phyloP scores from a whole-genome alignment of 2,888 invertebrate genomes.

The Eretmocerus hayati region DNA sequence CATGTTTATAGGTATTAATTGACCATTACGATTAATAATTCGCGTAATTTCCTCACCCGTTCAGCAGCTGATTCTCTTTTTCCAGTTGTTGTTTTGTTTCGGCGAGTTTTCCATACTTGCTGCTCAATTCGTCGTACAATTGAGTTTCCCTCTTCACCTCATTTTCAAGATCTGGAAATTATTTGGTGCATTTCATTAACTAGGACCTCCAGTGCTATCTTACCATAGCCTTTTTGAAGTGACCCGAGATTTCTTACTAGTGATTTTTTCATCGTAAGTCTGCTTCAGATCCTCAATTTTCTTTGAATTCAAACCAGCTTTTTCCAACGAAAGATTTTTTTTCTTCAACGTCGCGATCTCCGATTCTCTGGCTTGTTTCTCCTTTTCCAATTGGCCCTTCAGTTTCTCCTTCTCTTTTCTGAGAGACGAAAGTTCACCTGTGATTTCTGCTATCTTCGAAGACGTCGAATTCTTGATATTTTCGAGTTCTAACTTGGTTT shows the following conservation, averaged over 20 bases:
- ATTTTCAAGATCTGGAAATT: constrained; percentile 56
- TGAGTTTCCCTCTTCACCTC: constrained; percentile 62
- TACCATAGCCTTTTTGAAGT: neutral
- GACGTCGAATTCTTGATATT: constrained; percentile 44
- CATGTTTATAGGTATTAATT: neutral
- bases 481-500: constrained; percentile 54
- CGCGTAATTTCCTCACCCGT: constrained; percentile 50
- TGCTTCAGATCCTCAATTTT: constrained; percentile 61
- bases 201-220: too few species aligned
- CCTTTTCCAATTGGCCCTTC: constrained; percentile 63
- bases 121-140: constrained; percentile 72
- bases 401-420: constrained; percentile 58
- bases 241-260: constrained; percentile 53
- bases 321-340: constrained; percentile 62
- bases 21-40: neutral
- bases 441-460: constrained; percentile 49
- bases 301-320: constrained; percentile 57
- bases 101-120: constrained; percentile 75
- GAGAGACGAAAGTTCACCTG: constrained; percentile 50
- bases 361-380: constrained; percentile 68
- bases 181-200: constrained; percentile 31
- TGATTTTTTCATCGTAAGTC: constrained; percentile 61
- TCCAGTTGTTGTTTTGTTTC: constrained; percentile 77
- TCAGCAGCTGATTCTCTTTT: constrained; percentile 73
- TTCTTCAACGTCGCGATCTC: constrained; percentile 70